A percentile compares a stretch with the other conserved stretches of the same genome.
phyloP scores from a whole-genome alignment of 1,140 invertebrate genomes.

The Cylas formicarius region DNA sequence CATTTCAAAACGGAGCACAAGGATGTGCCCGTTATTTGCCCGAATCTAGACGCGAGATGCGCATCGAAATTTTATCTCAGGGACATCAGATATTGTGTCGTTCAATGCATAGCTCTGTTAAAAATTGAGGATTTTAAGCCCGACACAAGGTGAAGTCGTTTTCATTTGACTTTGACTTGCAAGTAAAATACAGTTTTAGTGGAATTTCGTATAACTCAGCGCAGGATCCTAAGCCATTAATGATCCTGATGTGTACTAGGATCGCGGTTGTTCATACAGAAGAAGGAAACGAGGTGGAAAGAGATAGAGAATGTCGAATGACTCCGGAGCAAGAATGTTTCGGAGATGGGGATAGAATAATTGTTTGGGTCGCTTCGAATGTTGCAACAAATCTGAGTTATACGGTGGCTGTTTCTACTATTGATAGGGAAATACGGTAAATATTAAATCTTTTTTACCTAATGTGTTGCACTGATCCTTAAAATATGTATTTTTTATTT shows the following conservation, averaged over 20 bases:
- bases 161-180: neutral
- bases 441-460: neutral
- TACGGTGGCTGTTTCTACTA: conserved; percentile 29
- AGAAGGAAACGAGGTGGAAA: conserved; percentile 5
- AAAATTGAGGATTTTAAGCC: conserved; percentile 23
- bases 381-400: conserved; percentile 26
- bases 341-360: conserved; percentile 16
- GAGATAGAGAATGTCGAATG: neutral
- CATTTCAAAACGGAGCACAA: conserved; percentile 37
- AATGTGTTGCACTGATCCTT: conserved; percentile 4
- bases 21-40: conserved; percentile 27
- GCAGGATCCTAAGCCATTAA: conserved; percentile 17
- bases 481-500: too few species aligned
- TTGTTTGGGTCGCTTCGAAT: conserved; percentile 31
- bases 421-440: conserved; percentile 25
- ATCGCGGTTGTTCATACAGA: conserved; percentile 10
- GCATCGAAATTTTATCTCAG: conserved; percentile 36
- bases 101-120: conserved; percentile 25
- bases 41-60: conserved; percentile 44
- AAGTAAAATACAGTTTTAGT: neutral
- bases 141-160: conserved; percentile 1
- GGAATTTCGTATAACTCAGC: neutral
- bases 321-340: conserved; percentile 8
- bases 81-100: conserved; percentile 19
- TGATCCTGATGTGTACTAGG: conserved; percentile 19